A percentile compares a stretch with the other conserved stretches of the same genome.
Conservation (phyloP, 2,888 invertebrate species). For the Sesamia inferens region DNA sequence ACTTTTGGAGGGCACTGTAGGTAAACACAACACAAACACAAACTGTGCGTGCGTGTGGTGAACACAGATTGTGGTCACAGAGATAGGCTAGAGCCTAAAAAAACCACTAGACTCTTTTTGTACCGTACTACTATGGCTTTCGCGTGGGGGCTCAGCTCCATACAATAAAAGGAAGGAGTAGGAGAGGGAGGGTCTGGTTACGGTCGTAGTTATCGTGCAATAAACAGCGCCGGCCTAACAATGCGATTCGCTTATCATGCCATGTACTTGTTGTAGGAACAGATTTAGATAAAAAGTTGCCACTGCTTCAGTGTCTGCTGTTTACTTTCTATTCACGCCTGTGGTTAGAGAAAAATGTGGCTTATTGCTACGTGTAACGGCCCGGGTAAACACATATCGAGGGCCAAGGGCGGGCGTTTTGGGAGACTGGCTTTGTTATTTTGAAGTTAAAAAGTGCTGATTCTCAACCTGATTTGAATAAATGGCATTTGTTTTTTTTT, state of each 20-base stretch:
- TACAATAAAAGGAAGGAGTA: slow-evolving; percentile 19
- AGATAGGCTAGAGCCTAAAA: background rate
- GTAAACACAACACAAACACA: no score
- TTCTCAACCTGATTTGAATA: no score
- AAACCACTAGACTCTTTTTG: background rate
- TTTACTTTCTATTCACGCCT: background rate
- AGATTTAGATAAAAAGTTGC: slow-evolving; percentile 38
- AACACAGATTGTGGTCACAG: background rate
- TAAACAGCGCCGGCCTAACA: slow-evolving; percentile 21
- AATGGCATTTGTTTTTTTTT: no score
- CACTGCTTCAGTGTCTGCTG: slow-evolving; percentile 3
- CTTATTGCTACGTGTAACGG: background rate
- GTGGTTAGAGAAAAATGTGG: background rate
- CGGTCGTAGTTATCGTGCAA: slow-evolving; percentile 21
- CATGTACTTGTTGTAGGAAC: slow-evolving; percentile 8
- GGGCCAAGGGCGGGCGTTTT: no score
- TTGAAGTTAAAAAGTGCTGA: no score
- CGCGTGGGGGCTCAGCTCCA: background rate
- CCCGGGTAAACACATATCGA: no score
- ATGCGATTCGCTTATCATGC: slow-evolving; percentile 42
- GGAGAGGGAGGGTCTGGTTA: slow-evolving; percentile 6
- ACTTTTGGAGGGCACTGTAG: background rate
- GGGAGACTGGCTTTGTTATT: no score
- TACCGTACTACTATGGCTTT: background rate
- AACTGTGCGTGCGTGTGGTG: no score